Percentiles rank a stretch among this genome's conserved stretches.
These are phyloP conservation scores for Trachymyrmex septentrionalis DNA, from an alignment of 1,140 invertebrate species.

Conservation along the genomic window DNA sequence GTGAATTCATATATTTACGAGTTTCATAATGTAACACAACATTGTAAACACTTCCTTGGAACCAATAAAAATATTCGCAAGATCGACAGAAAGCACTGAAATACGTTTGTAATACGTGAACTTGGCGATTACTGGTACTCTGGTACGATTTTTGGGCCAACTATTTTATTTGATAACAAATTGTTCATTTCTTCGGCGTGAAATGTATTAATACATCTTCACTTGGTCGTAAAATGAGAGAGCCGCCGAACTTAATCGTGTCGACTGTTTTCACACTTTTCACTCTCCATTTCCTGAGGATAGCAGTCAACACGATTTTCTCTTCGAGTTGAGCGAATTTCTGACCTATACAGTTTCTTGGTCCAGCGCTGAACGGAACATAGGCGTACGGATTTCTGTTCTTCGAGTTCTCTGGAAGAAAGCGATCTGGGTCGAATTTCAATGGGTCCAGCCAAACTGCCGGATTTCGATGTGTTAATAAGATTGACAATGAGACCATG, in stretches of 20 bases:
- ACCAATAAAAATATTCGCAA: too few relatives aligned
- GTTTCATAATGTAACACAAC: too few relatives aligned
- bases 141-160: too few relatives aligned
- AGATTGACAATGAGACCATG: constrained; percentile 84
- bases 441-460: constrained; percentile 90
- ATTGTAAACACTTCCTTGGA: too few relatives aligned
- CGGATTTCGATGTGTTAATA: constrained; percentile 86
- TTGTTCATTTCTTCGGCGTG: constrained; percentile 54
- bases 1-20: too few relatives aligned
- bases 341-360: constrained; percentile 74
- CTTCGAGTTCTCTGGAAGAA: constrained; percentile 87
- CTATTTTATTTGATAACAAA: too few relatives aligned
- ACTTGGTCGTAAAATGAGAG: constrained; percentile 78
- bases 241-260: constrained; percentile 74
- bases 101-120: too few relatives aligned
- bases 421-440: constrained; percentile 87
- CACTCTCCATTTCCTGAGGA: constrained; percentile 88
- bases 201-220: constrained; percentile 68
- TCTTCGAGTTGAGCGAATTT: constrained; percentile 87
- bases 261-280: constrained; percentile 80
- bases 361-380: constrained; percentile 85
- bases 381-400: constrained; percentile 88
- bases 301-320: constrained; percentile 85
- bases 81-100: too few relatives aligned
- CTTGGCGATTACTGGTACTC: too few relatives aligned